phyloP scores from a whole-genome alignment of 2,888 invertebrate species.

The Lathronympha strigana region DNA sequence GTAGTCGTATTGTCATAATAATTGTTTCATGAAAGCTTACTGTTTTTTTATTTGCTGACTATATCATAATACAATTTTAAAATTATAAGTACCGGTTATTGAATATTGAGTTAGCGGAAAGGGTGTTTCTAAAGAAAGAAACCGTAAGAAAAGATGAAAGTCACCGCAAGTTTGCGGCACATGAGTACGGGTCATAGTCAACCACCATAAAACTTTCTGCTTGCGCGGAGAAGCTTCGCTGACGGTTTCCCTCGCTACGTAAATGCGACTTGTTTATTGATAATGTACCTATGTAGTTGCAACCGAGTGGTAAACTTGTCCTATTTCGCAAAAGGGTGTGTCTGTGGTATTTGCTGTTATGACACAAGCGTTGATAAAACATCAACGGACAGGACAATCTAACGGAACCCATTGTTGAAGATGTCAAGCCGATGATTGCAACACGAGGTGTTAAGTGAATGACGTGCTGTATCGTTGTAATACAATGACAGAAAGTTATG shows the following conservation, averaged over 20 bases:
- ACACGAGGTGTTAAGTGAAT: slow-evolving; percentile 51
- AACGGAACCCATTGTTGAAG: slow-evolving; percentile 53
- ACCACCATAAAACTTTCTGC: slow-evolving; percentile 38
- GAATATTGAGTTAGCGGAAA: background rate
- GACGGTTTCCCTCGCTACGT: slow-evolving; percentile 25
- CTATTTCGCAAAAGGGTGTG: slow-evolving; percentile 28
- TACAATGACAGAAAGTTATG: slow-evolving; percentile 43
- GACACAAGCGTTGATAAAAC: slow-evolving; percentile 12
- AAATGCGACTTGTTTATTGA: slow-evolving; percentile 16
- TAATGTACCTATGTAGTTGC: slow-evolving; percentile 8
- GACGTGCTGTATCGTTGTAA: slow-evolving; percentile 43
- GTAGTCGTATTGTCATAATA: background rate
- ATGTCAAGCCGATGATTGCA: slow-evolving; percentile 57
- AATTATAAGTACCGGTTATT: background rate
- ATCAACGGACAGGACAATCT: slow-evolving; percentile 24
- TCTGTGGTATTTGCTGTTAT: slow-evolving; percentile 1
- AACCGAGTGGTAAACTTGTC: slow-evolving; percentile 32
- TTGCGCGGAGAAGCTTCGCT: slow-evolving; percentile 24
- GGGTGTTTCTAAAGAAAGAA: background rate
- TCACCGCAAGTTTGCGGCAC: slow-evolving; percentile 53
- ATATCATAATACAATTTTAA: background rate
- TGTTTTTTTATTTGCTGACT: background rate
- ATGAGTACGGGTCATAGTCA: slow-evolving; percentile 35
- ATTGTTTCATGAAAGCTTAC: background rate
- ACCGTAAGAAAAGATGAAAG: slow-evolving; percentile 8